phyloP scores from a whole-genome alignment of 2,888 invertebrate species.

The Odontocerum albicorne region DNA sequence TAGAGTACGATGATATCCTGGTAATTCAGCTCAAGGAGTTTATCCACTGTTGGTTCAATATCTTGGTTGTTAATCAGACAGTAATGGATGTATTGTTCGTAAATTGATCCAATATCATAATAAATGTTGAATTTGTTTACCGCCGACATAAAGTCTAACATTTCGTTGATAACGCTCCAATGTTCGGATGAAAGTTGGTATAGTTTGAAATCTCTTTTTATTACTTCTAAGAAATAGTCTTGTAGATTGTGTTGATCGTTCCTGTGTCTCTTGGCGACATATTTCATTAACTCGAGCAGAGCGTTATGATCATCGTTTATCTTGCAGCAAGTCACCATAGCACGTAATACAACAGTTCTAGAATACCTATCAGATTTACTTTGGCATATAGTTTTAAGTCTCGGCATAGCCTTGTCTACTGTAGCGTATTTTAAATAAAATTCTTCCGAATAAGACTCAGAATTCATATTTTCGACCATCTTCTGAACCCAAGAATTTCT shows the following conservation, averaged over 20 bases:
- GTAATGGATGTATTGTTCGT: constrained; percentile 32
- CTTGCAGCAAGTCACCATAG: constrained; percentile 41
- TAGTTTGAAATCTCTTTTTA: constrained; percentile 37
- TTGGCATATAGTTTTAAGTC: constrained; percentile 7
- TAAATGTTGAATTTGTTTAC: constrained; percentile 26
- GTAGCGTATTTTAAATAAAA: constrained; percentile 24
- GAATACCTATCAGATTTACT: constrained; percentile 22
- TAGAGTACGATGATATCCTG: constrained; percentile 19
- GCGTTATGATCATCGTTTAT: constrained; percentile 41
- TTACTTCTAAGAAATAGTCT: constrained; percentile 29
- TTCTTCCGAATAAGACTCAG: constrained; percentile 10
- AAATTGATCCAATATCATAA: constrained; percentile 33
- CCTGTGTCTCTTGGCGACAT: constrained; percentile 40
- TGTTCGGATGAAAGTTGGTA: constrained; percentile 37
- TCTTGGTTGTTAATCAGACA: constrained; percentile 16
- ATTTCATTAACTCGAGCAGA: constrained; percentile 39
- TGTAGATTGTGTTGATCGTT: constrained; percentile 40
- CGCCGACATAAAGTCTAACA: constrained; percentile 35
- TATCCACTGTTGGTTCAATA: constrained; percentile 20
- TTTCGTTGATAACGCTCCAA: constrained; percentile 41
- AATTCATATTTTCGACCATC: constrained; percentile 13
- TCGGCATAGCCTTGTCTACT: constrained; percentile 21
- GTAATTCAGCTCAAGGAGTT: constrained; percentile 22
- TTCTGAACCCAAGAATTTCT: constrained; percentile 23
- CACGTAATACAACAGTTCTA: constrained; percentile 36